Evolutionary conservation across 2,797 vertebrate species (phyloP).

Genomic region (Crypturellus tataupa): DNA sequence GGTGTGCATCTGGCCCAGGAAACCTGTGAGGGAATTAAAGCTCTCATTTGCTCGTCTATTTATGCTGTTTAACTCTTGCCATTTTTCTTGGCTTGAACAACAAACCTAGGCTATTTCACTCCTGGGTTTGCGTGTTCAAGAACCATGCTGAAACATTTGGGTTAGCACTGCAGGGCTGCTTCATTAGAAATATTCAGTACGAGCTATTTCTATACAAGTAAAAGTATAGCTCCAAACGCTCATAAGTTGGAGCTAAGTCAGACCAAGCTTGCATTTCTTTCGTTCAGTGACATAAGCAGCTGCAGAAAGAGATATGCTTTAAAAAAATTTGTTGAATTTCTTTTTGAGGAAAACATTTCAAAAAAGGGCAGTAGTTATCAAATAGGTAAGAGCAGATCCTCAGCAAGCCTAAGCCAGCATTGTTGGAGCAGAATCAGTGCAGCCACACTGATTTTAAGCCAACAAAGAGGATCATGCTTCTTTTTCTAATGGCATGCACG

Average conservation of each 20-base stretch:
- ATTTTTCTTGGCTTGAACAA: conserved; percentile 52
- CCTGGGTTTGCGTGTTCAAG: conserved; percentile 40
- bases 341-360: background rate
- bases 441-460: conserved; percentile 29
- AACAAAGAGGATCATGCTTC: background rate
- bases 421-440: background rate
- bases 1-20: background rate
- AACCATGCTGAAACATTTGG: background rate
- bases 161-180: conserved; percentile 14
- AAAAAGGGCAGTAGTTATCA: background rate
- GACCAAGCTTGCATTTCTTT: background rate
- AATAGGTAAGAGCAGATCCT: background rate
- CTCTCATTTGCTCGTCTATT: conserved; percentile 59
- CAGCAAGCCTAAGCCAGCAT: background rate
- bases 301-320: background rate
- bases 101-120: conserved; percentile 56
- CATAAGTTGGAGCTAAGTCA: conserved; percentile 7
- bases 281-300: background rate
- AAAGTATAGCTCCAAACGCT: background rate
- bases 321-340: conserved; percentile 48
- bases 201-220: conserved; percentile 5
- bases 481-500: background rate
- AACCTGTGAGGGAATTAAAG: conserved; percentile 29
- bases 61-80: conserved; percentile 43
- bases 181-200: conserved; percentile 55